phyloP scores from a whole-genome alignment of 2,113 vertebrate species.

The Muntiacus muntjak region DNA sequence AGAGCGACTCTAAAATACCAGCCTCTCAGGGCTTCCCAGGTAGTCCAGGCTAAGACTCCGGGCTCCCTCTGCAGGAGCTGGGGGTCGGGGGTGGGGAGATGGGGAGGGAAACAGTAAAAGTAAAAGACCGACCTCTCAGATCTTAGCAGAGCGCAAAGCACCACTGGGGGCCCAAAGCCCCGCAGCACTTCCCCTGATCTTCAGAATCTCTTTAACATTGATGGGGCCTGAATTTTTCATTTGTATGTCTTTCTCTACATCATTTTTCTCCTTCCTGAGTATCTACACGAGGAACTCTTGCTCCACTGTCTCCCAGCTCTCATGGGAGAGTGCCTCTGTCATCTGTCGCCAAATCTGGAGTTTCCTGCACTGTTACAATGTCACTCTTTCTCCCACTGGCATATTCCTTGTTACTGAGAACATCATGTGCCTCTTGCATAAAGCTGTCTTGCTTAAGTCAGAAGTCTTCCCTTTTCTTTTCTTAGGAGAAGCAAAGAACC shows the following conservation, averaged over 20 bases:
- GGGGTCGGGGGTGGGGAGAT: too few species aligned
- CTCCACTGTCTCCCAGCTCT: neutral
- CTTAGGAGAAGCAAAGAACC: constrained; percentile 85
- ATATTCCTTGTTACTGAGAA: neutral
- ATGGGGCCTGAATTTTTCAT: neutral
- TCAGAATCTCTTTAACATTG: neutral
- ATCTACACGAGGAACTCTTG: neutral
- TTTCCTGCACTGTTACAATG: neutral
- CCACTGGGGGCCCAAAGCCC: neutral
- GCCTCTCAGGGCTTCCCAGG: neutral
- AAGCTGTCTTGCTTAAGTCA: constrained; percentile 5
- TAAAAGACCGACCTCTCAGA: neutral
- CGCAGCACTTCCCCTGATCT: rapidly evolving
- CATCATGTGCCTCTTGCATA: neutral
- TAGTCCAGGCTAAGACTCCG: neutral
- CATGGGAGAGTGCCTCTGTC: neutral
- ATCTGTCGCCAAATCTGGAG: neutral
- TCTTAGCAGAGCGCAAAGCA: neutral
- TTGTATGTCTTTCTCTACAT: neutral
- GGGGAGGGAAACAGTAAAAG: neutral
- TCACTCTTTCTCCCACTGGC: neutral
- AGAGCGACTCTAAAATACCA: neutral
- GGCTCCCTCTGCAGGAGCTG: neutral
- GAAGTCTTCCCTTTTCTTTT: neutral
- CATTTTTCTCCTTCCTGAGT: neutral